Evolutionary conservation across 2,888 invertebrate genomes (phyloP).

Genomic region (Reticulitermes lucifugus): DNA sequence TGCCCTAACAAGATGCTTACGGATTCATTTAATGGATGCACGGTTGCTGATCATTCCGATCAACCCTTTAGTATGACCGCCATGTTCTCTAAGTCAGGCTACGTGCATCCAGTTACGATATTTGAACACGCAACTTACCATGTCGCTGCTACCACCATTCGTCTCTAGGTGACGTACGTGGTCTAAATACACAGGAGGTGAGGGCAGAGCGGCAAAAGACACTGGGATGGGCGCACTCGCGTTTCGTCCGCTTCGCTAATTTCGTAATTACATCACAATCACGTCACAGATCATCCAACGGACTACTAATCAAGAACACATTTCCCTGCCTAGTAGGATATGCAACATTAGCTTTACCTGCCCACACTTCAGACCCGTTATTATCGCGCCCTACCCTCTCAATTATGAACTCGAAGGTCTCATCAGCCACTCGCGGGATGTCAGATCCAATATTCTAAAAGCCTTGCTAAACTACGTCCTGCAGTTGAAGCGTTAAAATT

Average conservation of each 20-base stretch:
- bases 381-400: neutral
- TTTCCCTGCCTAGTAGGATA: neutral
- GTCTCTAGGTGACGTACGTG: no score
- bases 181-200: neutral
- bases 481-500: neutral
- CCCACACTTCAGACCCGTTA: neutral
- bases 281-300: constrained; percentile 19
- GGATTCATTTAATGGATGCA: no score
- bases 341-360: neutral
- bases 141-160: no score
- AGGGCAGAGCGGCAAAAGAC: neutral
- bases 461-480: neutral
- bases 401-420: constrained; percentile 7
- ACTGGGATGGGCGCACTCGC: neutral
- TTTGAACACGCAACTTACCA: no score
- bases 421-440: neutral
- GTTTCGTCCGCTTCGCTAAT: constrained; percentile 39
- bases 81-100: no score
- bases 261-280: constrained; percentile 49
- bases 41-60: no score
- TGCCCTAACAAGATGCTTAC: no score
- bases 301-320: constrained; percentile 41
- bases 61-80: no score
- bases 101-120: no score
- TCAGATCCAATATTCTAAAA: constrained; percentile 22